Percentiles rank a stretch among this genome's conserved stretches.
Evolutionary conservation across 1,140 invertebrate species (phyloP).

Genomic region (Oryctes rhinoceros): DNA sequence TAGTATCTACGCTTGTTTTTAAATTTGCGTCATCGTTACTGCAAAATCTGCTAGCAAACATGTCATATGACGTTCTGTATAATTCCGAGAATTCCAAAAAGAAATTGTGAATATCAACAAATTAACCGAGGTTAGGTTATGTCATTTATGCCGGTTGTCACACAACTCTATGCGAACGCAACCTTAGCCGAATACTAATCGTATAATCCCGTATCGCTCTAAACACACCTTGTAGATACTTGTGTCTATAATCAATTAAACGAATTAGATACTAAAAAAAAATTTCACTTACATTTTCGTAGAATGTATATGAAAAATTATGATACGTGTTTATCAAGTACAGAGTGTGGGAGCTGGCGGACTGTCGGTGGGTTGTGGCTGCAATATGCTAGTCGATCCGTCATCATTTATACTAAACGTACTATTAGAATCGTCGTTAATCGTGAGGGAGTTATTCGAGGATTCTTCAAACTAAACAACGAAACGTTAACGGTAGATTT

Average conservation of each 20-base stretch:
- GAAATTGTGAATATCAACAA: too few relatives aligned
- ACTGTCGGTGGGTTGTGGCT: constrained; percentile 43
- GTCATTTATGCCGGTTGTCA: too few relatives aligned
- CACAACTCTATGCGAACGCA: neutral
- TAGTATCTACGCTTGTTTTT: too few relatives aligned
- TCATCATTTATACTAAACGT: constrained; percentile 54
- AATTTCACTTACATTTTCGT: constrained; percentile 33
- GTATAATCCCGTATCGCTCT: neutral
- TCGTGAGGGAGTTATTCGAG: constrained; percentile 57
- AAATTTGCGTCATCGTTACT: too few relatives aligned
- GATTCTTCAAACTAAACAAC: constrained; percentile 58
- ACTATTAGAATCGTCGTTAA: constrained; percentile 59
- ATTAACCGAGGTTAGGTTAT: too few relatives aligned
- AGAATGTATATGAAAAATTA: constrained; percentile 38
- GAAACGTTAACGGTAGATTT: neutral
- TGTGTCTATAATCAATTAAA: too few relatives aligned
- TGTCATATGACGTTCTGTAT: too few relatives aligned
- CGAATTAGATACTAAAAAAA: neutral
- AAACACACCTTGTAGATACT: too few relatives aligned
- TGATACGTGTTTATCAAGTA: constrained; percentile 44
- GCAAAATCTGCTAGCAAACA: too few relatives aligned
- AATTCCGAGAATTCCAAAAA: neutral
- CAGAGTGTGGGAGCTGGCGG: constrained; percentile 45
- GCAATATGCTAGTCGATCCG: constrained; percentile 40
- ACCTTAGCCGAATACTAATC: neutral